Percentiles rank a stretch among this genome's conserved stretches.
These are phyloP conservation scores for Napeogenes inachia DNA, from an alignment of 2,888 invertebrate genomes.

Conservation along the genomic window DNA sequence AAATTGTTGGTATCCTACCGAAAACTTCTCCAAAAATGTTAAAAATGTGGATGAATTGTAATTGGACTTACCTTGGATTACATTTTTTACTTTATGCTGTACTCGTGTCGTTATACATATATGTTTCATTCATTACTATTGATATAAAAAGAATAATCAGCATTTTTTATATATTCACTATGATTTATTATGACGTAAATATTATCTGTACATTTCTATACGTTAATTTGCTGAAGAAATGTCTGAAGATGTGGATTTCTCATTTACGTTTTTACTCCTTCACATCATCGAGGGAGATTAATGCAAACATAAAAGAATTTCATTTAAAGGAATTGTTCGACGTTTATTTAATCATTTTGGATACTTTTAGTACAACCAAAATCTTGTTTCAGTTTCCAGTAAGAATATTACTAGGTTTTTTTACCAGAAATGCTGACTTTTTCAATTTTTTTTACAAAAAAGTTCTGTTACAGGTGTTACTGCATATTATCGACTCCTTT, in stretches of 20 bases:
- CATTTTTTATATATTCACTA: slow-evolving; percentile 7
- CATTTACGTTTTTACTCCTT: slow-evolving; percentile 9
- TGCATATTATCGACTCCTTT: slow-evolving; percentile 20
- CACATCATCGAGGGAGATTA: not conserved
- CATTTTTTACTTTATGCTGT: slow-evolving; percentile 2
- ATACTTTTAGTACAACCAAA: slow-evolving; percentile 17
- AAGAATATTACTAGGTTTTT: not conserved
- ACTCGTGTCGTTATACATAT: not conserved
- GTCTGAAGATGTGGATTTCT: slow-evolving; percentile 15
- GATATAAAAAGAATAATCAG: not conserved
- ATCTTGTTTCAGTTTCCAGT: slow-evolving; percentile 20
- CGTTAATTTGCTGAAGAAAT: slow-evolving; percentile 12
- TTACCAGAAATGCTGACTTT: no score
- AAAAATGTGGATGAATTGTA: slow-evolving; percentile 12
- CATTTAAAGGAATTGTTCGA: slow-evolving; percentile 9
- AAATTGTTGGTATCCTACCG: slow-evolving; percentile 8
- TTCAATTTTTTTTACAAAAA: no score
- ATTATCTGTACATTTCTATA: slow-evolving; percentile 19
- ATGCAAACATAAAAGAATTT: not conserved
- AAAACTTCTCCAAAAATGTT: slow-evolving; percentile 3
- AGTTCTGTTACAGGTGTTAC: not conserved
- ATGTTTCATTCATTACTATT: not conserved
- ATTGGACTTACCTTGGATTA: slow-evolving; percentile 8
- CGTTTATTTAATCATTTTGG: slow-evolving; percentile 14
- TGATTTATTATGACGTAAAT: slow-evolving; percentile 21